These are phyloP conservation scores for Hemiscyllium ocellatum DNA, from an alignment of 2,113 vertebrate genomes.

Conservation along the genomic window DNA sequence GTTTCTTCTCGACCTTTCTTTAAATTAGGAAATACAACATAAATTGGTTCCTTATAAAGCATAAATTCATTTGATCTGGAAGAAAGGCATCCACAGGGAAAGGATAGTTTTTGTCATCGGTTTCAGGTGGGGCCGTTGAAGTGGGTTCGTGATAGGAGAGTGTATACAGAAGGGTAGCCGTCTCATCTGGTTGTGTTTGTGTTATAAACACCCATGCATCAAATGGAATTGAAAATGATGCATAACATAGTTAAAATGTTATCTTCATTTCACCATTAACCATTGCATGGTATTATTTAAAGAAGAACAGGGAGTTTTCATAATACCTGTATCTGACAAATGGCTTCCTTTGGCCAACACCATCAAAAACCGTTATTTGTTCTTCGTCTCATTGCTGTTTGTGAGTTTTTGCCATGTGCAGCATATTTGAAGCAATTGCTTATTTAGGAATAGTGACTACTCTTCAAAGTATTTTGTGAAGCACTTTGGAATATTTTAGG, in stretches of 20 bases:
- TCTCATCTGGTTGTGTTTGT: too few species aligned
- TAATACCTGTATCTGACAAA: neutral
- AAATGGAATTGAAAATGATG: neutral
- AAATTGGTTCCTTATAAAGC: too few species aligned
- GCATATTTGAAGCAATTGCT: neutral
- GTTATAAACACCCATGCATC: neutral
- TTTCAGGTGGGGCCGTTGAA: too few species aligned
- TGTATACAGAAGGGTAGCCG: too few species aligned
- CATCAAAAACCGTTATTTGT: neutral
- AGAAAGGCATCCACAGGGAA: too few species aligned
- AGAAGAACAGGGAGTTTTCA: neutral
- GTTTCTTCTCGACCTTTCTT: too few species aligned
- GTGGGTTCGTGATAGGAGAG: too few species aligned
- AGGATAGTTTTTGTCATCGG: too few species aligned
- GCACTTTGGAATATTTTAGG: neutral
- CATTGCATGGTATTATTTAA: neutral
- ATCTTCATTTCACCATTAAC: neutral
- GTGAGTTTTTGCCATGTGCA: neutral
- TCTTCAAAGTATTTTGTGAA: neutral
- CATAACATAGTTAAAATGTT: neutral
- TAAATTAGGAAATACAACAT: too few species aligned
- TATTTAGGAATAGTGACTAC: neutral
- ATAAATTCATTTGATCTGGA: too few species aligned
- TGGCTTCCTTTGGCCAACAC: neutral
- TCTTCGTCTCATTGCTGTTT: neutral